phyloP scores from a whole-genome alignment of 2,113 vertebrate species.

The Marcusenius ussheri region DNA sequence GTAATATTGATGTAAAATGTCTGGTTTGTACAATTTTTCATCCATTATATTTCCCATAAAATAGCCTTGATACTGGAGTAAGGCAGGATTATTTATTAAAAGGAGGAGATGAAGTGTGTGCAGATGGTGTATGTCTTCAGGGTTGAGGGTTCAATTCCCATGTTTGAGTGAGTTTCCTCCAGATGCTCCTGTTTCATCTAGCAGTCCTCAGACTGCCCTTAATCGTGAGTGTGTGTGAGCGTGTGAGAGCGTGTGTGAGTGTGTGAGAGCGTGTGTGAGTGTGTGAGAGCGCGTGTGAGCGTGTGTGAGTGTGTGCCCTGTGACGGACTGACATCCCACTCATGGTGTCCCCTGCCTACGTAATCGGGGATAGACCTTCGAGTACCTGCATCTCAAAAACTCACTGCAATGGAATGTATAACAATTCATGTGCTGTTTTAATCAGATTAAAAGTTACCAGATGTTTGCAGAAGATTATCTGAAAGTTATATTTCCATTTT shows the following conservation, averaged over 20 bases:
- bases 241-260: not conserved
- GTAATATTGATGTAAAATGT: not conserved
- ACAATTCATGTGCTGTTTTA: not conserved
- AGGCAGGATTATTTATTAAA: not conserved
- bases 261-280: not conserved
- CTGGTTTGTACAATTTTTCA: not conserved
- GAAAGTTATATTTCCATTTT: not conserved
- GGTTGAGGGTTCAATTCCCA: not conserved
- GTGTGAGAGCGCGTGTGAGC: not conserved
- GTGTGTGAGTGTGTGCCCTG: not conserved
- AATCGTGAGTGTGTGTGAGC: not conserved
- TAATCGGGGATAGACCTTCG: not conserved
- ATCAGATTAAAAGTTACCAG: not conserved
- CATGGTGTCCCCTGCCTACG: not conserved
- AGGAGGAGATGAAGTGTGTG: not conserved
- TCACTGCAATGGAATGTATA: not conserved
- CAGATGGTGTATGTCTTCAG: not conserved
- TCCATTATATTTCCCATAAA: not conserved
- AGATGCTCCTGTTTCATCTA: not conserved
- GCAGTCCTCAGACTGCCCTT: not conserved
- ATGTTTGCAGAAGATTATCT: not conserved
- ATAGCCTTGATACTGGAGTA: not conserved
- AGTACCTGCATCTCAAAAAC: not conserved
- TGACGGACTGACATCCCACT: not conserved
- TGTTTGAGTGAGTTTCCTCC: not conserved